A percentile compares a stretch with the other conserved stretches of the same genome.
phyloP scores from a whole-genome alignment of 1,140 invertebrate genomes.

The Sitophilus oryzae region DNA sequence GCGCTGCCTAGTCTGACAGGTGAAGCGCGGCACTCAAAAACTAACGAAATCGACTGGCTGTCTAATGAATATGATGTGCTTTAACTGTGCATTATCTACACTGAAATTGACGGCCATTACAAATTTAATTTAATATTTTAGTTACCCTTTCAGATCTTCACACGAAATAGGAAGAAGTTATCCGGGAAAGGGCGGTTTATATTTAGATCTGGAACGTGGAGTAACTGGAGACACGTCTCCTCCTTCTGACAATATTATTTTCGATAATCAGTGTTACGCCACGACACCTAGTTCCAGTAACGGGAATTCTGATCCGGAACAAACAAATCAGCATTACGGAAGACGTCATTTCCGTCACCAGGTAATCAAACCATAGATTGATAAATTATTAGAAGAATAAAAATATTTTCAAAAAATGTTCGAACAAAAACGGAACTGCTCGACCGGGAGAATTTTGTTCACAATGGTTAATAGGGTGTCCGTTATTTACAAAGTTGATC shows the following conservation, averaged over 20 bases:
- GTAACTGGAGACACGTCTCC: slow-evolving; percentile 70
- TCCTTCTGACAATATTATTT: slow-evolving; percentile 85
- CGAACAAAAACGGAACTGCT: no score
- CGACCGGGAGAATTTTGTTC: no score
- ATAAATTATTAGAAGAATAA: no score
- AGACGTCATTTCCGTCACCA: slow-evolving; percentile 48
- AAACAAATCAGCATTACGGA: slow-evolving; percentile 53
- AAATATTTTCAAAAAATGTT: no score
- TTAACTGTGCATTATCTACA: no score
- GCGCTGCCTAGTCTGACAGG: no score
- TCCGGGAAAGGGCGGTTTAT: slow-evolving; percentile 62
- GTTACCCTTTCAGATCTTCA: slow-evolving; percentile 49
- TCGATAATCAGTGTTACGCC: slow-evolving; percentile 90
- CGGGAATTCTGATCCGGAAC: slow-evolving; percentile 81
- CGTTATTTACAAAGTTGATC: no score
- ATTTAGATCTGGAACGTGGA: slow-evolving; percentile 73
- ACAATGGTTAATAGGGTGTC: no score
- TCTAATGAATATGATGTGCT: no score
- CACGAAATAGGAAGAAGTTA: slow-evolving; percentile 59
- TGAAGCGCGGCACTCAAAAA: no score
- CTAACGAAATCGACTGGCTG: no score
- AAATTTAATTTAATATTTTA: slow-evolving; percentile 17
- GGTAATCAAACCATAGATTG: slow-evolving; percentile 41
- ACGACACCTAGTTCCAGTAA: slow-evolving; percentile 87
- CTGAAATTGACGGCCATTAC: no score